Conservation (phyloP, 2,888 invertebrate species). For the Falcaria lacertinaria region DNA sequence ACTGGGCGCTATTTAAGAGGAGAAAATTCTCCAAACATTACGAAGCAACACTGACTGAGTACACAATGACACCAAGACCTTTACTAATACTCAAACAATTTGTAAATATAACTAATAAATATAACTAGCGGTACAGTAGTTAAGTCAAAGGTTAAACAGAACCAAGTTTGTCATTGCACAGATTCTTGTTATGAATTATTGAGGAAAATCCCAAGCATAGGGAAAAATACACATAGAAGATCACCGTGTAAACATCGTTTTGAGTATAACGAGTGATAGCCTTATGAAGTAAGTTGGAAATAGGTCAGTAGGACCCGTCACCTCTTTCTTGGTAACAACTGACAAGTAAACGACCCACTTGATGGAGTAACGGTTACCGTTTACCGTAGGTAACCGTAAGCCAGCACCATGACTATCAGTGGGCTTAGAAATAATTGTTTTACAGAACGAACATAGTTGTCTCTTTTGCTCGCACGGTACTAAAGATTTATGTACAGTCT, state of each 20-base stretch:
- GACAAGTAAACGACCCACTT: background rate
- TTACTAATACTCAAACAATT: slow-evolving; percentile 2
- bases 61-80: background rate
- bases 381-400: background rate
- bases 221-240: background rate
- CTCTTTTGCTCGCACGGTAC: too few relatives aligned
- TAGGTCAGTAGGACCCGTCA: background rate
- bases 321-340: background rate
- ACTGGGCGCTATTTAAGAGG: too few relatives aligned
- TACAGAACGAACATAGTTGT: background rate
- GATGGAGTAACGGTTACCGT: background rate
- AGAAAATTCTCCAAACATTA: too few relatives aligned
- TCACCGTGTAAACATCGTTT: too few relatives aligned
- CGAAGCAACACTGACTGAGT: background rate
- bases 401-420: too few relatives aligned
- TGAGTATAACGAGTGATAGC: too few relatives aligned
- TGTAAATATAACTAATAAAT: background rate
- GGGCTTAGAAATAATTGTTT: background rate
- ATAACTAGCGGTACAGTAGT: slow-evolving; percentile 6
- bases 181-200: background rate
- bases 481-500: too few relatives aligned
- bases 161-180: slow-evolving; percentile 2
- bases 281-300: background rate
- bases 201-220: background rate
- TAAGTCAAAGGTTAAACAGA: slow-evolving; percentile 7